Base-by-base conservation (phyloP, 2,888 invertebrate genomes). In the Xestia rhomboidea region DNA sequence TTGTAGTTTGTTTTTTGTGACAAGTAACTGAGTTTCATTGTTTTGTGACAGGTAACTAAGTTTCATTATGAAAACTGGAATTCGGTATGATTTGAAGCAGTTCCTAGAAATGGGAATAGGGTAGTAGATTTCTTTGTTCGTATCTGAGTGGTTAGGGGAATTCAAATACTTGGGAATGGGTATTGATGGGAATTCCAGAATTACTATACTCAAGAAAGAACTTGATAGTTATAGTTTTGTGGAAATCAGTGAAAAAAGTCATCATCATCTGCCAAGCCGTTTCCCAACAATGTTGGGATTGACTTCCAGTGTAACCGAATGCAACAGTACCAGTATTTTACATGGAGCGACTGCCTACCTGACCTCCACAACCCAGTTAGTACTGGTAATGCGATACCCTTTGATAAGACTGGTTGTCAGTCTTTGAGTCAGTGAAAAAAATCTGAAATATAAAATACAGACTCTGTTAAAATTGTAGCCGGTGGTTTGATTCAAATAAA, bases 1-100 rank as follows among this genome's bases (percentile, higher is more conserved):
- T 83, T 85, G 74, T 84, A 72, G 76, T 87, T 84, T 78, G 66
- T 87, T 87, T 84, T 82, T 46, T 64, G 81, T 71, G 73, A 81
- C 87, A 83, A 79, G 81, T 88, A 82, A 80, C 77, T 78, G 63
- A 79, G 73, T 85, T 84, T 81, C 82, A 81, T 34, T 34, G 34
- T 34, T 34, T 34, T 34, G 34, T 34, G 73, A 82, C 87, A 83
- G 80, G 81, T 88, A 82, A 80, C 77, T 77, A 60, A 79, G 72
- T 85, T 83, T 81, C 82, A 81, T 81, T 83, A 84, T 76, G n/a
- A 64, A 74, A 68, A 34, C 41, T 66, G 1, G 67, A 49, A 30
- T 77, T 38, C 15, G 76, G 84, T 66, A 67, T 62, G n/a, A 77
- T 46, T 76, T 73, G 2, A 60, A 73, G 64, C 38, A 49, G 38